A percentile compares a stretch with the other conserved stretches of the same genome.
phyloP scores from a whole-genome alignment of 2,888 invertebrate species.

The Epiperipatus broadwayi region DNA sequence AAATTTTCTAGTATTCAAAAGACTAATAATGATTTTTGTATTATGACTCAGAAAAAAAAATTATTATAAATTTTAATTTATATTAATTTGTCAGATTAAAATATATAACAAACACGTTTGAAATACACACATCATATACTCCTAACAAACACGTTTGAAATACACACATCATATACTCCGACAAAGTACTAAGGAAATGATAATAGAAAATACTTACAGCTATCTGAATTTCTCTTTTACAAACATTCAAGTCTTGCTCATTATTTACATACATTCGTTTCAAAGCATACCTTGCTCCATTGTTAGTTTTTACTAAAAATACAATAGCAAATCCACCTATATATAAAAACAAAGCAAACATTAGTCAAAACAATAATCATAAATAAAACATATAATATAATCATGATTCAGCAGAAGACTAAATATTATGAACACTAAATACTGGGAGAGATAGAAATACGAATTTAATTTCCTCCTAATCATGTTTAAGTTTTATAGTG shows the following conservation, averaged over 20 bases:
- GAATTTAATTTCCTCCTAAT: conserved; percentile 6
- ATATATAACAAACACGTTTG: too few relatives aligned
- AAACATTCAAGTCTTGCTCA: conserved; percentile 65
- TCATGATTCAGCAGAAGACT: conserved; percentile 4
- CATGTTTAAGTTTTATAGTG: too few relatives aligned
- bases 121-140: too few relatives aligned
- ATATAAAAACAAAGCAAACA: conserved; percentile 17
- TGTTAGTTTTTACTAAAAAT: conserved; percentile 54
- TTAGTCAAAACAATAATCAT: neutral
- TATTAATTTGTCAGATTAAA: too few relatives aligned
- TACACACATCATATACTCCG: too few relatives aligned
- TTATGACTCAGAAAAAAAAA: too few relatives aligned
- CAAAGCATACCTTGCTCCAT: conserved; percentile 51
- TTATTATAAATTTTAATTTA: too few relatives aligned
- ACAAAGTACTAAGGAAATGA: too few relatives aligned
- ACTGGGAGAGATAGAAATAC: conserved; percentile 3
- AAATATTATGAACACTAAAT: neutral
- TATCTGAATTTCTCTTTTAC: conserved; percentile 74
- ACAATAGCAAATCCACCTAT: conserved; percentile 81
- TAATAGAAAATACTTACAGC: conserved; percentile 45
- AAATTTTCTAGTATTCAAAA: too few relatives aligned
- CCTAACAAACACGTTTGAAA: too few relatives aligned
- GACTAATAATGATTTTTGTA: too few relatives aligned
- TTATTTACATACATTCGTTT: conserved; percentile 84
- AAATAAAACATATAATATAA: conserved; percentile 5